phyloP scores from a whole-genome alignment of 2,888 invertebrate genomes.

The Trichopoda pennipes region DNA sequence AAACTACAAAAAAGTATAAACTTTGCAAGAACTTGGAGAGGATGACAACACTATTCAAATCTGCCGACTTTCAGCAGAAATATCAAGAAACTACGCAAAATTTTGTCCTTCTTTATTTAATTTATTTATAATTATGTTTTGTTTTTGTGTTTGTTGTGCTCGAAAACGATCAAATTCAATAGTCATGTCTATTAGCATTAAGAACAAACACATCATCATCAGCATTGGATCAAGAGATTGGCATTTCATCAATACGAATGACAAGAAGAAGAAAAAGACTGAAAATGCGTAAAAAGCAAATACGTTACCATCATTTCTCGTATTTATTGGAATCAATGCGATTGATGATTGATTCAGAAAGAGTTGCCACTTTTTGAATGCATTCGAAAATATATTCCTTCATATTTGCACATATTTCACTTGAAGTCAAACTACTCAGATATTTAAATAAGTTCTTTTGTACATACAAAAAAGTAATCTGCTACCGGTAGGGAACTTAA shows the following conservation, averaged over 20 bases:
- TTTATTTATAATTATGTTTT: no score
- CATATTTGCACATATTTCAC: no score
- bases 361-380: conserved; percentile 54
- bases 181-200: conserved; percentile 68
- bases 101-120: background rate
- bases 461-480: no score
- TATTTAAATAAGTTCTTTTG: background rate
- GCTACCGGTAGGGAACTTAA: no score
- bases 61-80: conserved; percentile 50
- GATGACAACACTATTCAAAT: conserved; percentile 68
- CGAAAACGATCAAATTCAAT: conserved; percentile 42
- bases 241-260: conserved; percentile 66
- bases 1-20: background rate
- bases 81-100: background rate
- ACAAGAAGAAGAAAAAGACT: conserved; percentile 8
- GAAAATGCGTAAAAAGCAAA: conserved; percentile 18
- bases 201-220: conserved; percentile 65
- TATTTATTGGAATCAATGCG: no score
- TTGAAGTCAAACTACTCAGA: background rate
- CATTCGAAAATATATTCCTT: background rate
- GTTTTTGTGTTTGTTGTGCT: background rate
- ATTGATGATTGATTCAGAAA: background rate
- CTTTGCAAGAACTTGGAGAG: background rate
- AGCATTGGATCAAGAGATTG: conserved; percentile 52
- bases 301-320: background rate